phyloP scores from a whole-genome alignment of 1,140 invertebrate genomes.

The Episyrphus balteatus region DNA sequence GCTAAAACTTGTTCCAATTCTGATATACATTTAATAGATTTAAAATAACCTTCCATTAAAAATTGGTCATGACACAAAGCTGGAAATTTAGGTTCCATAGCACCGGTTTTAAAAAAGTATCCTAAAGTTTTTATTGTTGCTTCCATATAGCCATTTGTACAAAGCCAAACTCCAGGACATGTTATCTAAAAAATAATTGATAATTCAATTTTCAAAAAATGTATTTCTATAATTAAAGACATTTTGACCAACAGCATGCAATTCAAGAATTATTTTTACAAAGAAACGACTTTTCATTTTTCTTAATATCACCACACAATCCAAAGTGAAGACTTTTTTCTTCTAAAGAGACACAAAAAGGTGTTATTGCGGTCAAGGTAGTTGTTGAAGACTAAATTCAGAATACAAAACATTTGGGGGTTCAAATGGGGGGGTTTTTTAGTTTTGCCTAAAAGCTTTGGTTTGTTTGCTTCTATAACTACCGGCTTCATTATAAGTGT shows the following conservation, averaged over 20 bases:
- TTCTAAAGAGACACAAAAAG: too few relatives aligned
- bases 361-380: too few relatives aligned
- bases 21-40: slow-evolving; percentile 14
- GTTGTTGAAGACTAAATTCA: too few relatives aligned
- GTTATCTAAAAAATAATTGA: slow-evolving; percentile 18
- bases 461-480: too few relatives aligned
- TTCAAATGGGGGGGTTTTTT: too few relatives aligned
- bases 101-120: slow-evolving; percentile 30
- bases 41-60: slow-evolving; percentile 32
- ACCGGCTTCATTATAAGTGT: too few relatives aligned
- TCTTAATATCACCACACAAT: too few relatives aligned
- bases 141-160: slow-evolving; percentile 30
- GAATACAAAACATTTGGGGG: too few relatives aligned
- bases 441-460: too few relatives aligned
- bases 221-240: not conserved
- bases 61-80: slow-evolving; percentile 31
- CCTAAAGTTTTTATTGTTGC: slow-evolving; percentile 29
- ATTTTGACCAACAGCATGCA: slow-evolving; percentile 1
- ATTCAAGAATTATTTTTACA: not conserved
- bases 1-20: slow-evolving; percentile 19
- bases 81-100: slow-evolving; percentile 32
- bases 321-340: too few relatives aligned
- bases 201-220: not conserved
- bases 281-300: not conserved
- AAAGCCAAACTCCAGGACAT: slow-evolving; percentile 34